These are phyloP conservation scores for Phanerotoma sp. DNA, from an alignment of 2,888 invertebrate species.

Conservation along the genomic window DNA sequence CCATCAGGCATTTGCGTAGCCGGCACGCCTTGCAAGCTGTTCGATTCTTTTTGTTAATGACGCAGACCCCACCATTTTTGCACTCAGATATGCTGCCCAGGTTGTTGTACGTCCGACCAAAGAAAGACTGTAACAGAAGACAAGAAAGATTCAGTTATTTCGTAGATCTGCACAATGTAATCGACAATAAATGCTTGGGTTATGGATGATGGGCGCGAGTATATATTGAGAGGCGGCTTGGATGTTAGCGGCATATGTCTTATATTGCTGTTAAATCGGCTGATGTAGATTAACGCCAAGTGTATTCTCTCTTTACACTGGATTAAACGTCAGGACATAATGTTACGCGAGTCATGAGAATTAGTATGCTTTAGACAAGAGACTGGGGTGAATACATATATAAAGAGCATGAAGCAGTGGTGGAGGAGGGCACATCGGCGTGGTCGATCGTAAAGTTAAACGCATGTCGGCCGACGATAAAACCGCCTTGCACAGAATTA, in stretches of 20 bases:
- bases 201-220: conserved; percentile 1
- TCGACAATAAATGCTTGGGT: conserved; percentile 9
- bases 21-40: conserved; percentile 91
- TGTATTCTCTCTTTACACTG: conserved; percentile 34
- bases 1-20: conserved; percentile 79
- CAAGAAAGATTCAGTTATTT: conserved; percentile 29
- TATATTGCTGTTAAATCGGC: conserved; percentile 3
- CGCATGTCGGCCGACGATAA: conserved; percentile 54
- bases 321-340: conserved; percentile 50
- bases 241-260: neutral
- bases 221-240: neutral
- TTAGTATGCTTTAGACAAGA: conserved; percentile 42
- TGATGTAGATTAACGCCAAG: conserved; percentile 19
- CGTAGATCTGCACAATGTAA: neutral
- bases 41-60: conserved; percentile 90
- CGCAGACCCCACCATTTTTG: conserved; percentile 88
- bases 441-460: conserved; percentile 54
- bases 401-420: too few relatives aligned
- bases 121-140: conserved; percentile 80
- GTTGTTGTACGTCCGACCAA: conserved; percentile 90
- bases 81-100: conserved; percentile 85
- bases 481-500: conserved; percentile 43
- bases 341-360: conserved; percentile 51
- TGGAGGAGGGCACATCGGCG: conserved; percentile 36
- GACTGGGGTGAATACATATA: conserved; percentile 19